Evolutionary conservation across 2,113 vertebrate species (phyloP), one percentile per base, ranked within the genome.

Genomic region (Amphiprion percula): DNA sequence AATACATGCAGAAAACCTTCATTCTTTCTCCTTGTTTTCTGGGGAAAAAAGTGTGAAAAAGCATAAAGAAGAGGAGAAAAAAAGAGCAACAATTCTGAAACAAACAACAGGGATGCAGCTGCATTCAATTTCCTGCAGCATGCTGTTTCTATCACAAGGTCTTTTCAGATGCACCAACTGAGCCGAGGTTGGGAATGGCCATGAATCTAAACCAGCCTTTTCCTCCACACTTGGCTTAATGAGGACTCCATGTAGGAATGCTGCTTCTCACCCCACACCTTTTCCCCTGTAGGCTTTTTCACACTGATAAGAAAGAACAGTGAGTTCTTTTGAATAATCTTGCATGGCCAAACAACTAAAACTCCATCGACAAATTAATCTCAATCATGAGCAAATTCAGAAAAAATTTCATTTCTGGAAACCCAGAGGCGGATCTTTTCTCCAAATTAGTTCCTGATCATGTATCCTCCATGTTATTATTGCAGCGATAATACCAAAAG

Each of bases 41-140:
- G 62, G 30, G 12, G 62, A 70, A 50, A 77, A 41, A 82, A 58
- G 75, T 72, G 73, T 80, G 33, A 68, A 56, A 68, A 64, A 52
- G 53, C 33, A 67, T 21, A 65, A 62, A 49, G 39, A 23, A 49
- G 37, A 33, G 19, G 26, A 23, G 62, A 24, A 41, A 5, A 11
- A 56, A 52, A 0, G 26, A 62, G 5, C 39, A 71, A 17, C 65
- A 80, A 87, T 10, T 64, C 47, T 74, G 86, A 86, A 87, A 91
- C 78, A 90, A 89, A 88, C 88, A 87, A 87, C 68, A 75, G 73
- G 52, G 65, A 69, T 64, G 81, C 91, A 92, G 90, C 90, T 92
- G 91, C 71, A 50, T 89, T 92, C 80, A 86, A 93, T 93, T 92
- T 94, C 90, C 92, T 90, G 72, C 67, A 44, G 69, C 89, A 89